These are phyloP conservation scores for Nymphalis urticae DNA, from an alignment of 2,888 invertebrate genomes.

Conservation along the genomic window DNA sequence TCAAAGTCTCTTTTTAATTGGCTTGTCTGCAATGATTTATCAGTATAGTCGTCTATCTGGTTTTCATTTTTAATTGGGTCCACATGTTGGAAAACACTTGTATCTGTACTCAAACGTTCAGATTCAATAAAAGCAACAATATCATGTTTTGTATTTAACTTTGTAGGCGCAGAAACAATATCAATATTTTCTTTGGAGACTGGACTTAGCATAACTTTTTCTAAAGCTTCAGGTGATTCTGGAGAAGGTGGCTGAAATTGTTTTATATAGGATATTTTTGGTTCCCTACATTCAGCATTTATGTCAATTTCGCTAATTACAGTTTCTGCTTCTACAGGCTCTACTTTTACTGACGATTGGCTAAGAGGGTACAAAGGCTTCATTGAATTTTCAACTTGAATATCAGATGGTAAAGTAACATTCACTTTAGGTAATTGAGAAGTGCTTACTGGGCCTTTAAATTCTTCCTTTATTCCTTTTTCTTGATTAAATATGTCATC, in stretches of 20 bases:
- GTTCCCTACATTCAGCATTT: slow-evolving; percentile 43
- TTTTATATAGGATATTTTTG: slow-evolving; percentile 56
- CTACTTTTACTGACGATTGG: slow-evolving; percentile 40
- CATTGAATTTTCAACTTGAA: neutral
- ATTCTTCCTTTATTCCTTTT: neutral
- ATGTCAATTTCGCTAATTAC: slow-evolving; percentile 53
- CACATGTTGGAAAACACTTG: slow-evolving; percentile 40
- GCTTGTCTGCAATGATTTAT: slow-evolving; percentile 24
- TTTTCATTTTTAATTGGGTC: neutral
- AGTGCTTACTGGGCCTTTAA: neutral
- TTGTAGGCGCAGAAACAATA: slow-evolving; percentile 32
- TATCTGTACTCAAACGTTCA: slow-evolving; percentile 59
- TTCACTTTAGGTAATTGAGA: neutral
- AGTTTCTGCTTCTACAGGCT: slow-evolving; percentile 52
- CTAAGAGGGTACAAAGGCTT: neutral
- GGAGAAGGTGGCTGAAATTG: slow-evolving; percentile 55
- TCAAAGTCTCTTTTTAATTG: slow-evolving; percentile 26
- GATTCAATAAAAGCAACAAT: slow-evolving; percentile 59
- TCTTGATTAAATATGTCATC: neutral
- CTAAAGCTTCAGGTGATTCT: slow-evolving; percentile 20
- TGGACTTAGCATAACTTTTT: slow-evolving; percentile 37
- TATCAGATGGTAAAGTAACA: neutral
- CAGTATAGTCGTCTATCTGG: slow-evolving; percentile 1
- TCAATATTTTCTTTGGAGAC: slow-evolving; percentile 14
- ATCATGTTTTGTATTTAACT: slow-evolving; percentile 48